phyloP scores from a whole-genome alignment of 2,797 vertebrate species.

The Bovichtus diacanthus region DNA sequence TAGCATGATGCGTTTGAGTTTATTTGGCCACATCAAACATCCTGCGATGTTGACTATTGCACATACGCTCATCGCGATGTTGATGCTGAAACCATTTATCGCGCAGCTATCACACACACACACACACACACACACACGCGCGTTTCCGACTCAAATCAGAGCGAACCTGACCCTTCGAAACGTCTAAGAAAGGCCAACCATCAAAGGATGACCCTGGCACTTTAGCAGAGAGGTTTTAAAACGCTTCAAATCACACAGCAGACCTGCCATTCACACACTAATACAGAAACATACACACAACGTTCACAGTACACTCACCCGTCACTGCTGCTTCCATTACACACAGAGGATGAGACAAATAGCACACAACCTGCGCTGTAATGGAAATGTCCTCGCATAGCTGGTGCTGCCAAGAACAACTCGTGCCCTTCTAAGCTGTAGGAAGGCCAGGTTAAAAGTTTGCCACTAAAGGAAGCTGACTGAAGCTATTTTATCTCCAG shows the following conservation, averaged over 20 bases:
- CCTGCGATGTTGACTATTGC: background rate
- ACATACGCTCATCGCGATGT: background rate
- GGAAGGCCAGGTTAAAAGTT: constrained; percentile 41
- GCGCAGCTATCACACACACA: too few species aligned
- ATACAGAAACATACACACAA: constrained; percentile 27
- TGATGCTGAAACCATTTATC: background rate
- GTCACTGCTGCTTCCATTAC: constrained; percentile 59
- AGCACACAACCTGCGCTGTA: constrained; percentile 48
- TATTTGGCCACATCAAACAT: background rate
- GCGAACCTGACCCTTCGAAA: constrained; percentile 12
- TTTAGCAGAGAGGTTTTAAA: constrained; percentile 59
- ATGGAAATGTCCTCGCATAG: constrained; percentile 59
- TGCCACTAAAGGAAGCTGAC: constrained; percentile 31
- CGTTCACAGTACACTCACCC: constrained; percentile 22
- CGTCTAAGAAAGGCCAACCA: constrained; percentile 51
- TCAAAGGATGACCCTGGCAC: constrained; percentile 50
- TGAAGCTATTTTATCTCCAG: constrained; percentile 44
- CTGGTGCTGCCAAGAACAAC: constrained; percentile 54
- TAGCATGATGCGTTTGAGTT: background rate
- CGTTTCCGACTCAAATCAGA: constrained; percentile 40
- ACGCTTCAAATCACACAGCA: constrained; percentile 46
- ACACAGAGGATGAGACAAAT: constrained; percentile 62
- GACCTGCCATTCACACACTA: constrained; percentile 11
- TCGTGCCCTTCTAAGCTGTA: constrained; percentile 35
- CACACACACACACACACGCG: constrained; percentile 4